These are phyloP conservation scores for Microtus richardsoni DNA, from an alignment of 2,113 vertebrate genomes.

Conservation along the genomic window DNA sequence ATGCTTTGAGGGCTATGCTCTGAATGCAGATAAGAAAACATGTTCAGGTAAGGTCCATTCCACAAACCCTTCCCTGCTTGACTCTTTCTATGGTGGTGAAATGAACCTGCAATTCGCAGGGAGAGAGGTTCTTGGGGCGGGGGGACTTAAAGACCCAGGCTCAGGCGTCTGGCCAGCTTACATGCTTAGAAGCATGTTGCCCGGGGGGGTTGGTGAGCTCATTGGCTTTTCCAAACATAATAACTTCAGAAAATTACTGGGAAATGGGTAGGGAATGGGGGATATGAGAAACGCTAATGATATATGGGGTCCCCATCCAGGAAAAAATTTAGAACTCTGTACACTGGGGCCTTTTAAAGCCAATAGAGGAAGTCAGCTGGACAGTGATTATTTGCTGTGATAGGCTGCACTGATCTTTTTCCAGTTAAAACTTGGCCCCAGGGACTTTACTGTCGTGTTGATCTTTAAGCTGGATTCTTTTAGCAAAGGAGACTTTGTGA, in stretches of 20 bases:
- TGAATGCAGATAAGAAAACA: constrained; percentile 93
- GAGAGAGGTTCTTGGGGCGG: background rate
- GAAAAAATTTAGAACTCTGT: constrained; percentile 56
- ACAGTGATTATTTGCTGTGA: constrained; percentile 62
- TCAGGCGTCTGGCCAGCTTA: background rate
- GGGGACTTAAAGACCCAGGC: background rate
- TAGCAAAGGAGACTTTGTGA: constrained; percentile 72
- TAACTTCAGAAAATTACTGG: constrained; percentile 41
- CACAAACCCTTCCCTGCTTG: background rate
- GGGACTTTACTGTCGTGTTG: constrained; percentile 47
- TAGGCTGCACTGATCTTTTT: constrained; percentile 70
- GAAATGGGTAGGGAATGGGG: background rate
- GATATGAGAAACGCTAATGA: constrained; percentile 18
- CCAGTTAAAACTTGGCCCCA: constrained; percentile 70
- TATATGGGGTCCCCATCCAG: constrained; percentile 46
- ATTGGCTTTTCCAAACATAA: constrained; percentile 14
- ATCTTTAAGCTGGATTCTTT: constrained; percentile 39
- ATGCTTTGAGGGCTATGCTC: constrained; percentile 90
- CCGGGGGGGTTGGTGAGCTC: background rate
- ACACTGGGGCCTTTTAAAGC: constrained; percentile 36
- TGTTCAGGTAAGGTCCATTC: constrained; percentile 86
- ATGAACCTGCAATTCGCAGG: background rate
- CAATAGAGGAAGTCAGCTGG: constrained; percentile 51
- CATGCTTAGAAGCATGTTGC: background rate
- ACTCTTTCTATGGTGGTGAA: background rate